A percentile compares a stretch with the other conserved stretches of the same genome.
Conservation (phyloP, 2,888 invertebrate species). For the Drosophila nr. fundita region DNA sequence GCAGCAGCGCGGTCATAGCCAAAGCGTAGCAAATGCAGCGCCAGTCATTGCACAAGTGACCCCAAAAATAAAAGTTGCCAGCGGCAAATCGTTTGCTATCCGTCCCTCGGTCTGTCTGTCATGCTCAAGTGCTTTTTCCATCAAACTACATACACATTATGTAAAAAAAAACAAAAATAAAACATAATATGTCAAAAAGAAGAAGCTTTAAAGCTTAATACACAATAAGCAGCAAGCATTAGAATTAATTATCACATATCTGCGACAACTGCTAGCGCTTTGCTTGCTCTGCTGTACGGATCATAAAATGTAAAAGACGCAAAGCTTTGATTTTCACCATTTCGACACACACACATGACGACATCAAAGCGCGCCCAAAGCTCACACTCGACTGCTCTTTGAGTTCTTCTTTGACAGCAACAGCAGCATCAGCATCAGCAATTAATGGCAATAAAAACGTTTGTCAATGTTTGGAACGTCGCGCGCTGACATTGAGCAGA, state of each 20-base stretch:
- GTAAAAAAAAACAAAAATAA: conserved; percentile 18
- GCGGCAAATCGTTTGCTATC: conserved; percentile 17
- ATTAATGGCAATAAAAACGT: conserved; percentile 61
- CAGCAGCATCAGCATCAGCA: conserved; percentile 14
- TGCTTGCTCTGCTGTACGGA: conserved; percentile 5
- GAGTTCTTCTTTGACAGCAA: conserved; percentile 45
- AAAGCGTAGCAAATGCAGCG: conserved; percentile 32
- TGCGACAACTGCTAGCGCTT: background rate
- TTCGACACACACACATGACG: conserved; percentile 13
- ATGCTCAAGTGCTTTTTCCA: conserved; percentile 47
- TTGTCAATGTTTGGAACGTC: conserved; percentile 49
- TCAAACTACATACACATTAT: conserved; percentile 25
- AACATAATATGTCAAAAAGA: conserved; percentile 2
- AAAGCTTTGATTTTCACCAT: conserved; percentile 50
- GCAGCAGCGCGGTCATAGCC: conserved; percentile 9
- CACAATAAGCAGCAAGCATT: conserved; percentile 4
- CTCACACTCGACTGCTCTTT: conserved; percentile 28
- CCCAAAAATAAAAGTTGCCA: conserved; percentile 40
- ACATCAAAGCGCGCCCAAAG: conserved; percentile 41
- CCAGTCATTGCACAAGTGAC: conserved; percentile 56
- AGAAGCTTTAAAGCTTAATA: conserved; percentile 14
- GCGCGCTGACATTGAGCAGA: conserved; percentile 46
- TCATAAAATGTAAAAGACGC: conserved; percentile 11
- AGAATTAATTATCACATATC: conserved; percentile 21
- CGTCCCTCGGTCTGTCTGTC: conserved; percentile 15